Evolutionary conservation across 2,888 invertebrate genomes (phyloP).

Genomic region (Stenurella melanura): DNA sequence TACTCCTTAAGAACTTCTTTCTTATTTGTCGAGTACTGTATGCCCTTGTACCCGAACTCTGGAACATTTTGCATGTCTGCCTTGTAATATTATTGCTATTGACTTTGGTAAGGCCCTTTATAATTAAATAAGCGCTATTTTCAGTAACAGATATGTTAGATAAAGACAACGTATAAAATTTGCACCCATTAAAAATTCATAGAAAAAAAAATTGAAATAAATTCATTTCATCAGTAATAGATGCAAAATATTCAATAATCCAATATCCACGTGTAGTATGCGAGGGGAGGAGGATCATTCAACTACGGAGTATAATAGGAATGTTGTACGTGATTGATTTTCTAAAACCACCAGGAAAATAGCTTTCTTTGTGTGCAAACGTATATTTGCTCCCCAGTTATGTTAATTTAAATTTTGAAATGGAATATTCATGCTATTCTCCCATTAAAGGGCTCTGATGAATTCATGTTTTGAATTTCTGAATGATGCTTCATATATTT

Average conservation of each 20-base stretch:
- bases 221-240: not conserved
- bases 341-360: conserved; percentile 7
- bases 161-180: too few species aligned
- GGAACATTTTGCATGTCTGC: too few species aligned
- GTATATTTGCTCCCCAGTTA: conserved; percentile 7
- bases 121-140: too few species aligned
- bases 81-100: too few species aligned
- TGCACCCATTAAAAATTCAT: too few species aligned
- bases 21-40: too few species aligned
- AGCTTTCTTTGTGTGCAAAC: not conserved
- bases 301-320: not conserved
- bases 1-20: too few species aligned
- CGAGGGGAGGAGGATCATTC: not conserved
- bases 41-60: too few species aligned
- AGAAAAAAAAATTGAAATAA: not conserved
- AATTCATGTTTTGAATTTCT: conserved; percentile 7
- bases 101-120: too few species aligned
- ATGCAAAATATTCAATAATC: not conserved
- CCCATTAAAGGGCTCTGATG: conserved; percentile 1
- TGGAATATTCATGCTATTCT: conserved; percentile 4
- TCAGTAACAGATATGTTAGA: too few species aligned
- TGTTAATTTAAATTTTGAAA: conserved; percentile 7
- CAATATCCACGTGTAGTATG: not conserved
- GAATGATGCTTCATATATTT: not conserved
- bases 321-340: conserved; percentile 2